These are phyloP conservation scores for Leptopilina syphax DNA, from an alignment of 2,888 invertebrate species.

Conservation along the genomic window DNA sequence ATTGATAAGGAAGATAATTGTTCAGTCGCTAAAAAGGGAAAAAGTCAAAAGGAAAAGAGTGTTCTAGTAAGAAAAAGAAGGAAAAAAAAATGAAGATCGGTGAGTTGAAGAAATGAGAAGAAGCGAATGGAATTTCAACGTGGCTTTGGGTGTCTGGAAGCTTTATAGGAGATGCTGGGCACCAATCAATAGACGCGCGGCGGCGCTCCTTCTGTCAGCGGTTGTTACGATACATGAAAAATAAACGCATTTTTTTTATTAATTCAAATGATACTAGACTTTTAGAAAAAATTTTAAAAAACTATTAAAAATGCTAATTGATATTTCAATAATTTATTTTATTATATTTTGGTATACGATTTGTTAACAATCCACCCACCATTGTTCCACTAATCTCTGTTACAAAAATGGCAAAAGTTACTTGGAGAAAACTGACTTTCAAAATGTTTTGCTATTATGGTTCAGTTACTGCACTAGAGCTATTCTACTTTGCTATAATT, in stretches of 20 bases:
- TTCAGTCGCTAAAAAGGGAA: background rate
- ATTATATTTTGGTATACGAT: too few relatives aligned
- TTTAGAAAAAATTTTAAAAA: too few relatives aligned
- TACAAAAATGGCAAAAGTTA: too few relatives aligned
- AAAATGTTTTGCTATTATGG: too few relatives aligned
- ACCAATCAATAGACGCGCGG: slow-evolving; percentile 71
- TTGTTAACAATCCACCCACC: too few relatives aligned
- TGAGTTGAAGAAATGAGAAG: slow-evolving; percentile 6
- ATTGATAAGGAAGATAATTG: background rate
- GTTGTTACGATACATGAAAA: slow-evolving; percentile 61
- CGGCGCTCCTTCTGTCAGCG: slow-evolving; percentile 70
- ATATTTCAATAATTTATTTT: too few relatives aligned
- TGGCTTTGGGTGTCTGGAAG: slow-evolving; percentile 43
- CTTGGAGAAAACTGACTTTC: too few relatives aligned
- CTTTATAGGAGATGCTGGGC: slow-evolving; percentile 58
- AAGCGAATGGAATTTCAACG: slow-evolving; percentile 29
- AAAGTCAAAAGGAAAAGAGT: background rate
- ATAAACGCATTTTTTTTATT: slow-evolving; percentile 6
- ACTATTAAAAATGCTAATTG: too few relatives aligned
- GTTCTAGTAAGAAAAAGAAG: background rate
- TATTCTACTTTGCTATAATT: too few relatives aligned
- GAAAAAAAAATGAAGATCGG: slow-evolving; percentile 1
- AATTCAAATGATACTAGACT: too few relatives aligned
- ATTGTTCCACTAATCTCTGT: too few relatives aligned
- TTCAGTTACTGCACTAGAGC: too few relatives aligned